A percentile compares a stretch with the other conserved stretches of the same genome.
These are phyloP conservation scores for Agonopterix subpropinquella DNA, from an alignment of 2,888 invertebrate genomes.

Conservation along the genomic window DNA sequence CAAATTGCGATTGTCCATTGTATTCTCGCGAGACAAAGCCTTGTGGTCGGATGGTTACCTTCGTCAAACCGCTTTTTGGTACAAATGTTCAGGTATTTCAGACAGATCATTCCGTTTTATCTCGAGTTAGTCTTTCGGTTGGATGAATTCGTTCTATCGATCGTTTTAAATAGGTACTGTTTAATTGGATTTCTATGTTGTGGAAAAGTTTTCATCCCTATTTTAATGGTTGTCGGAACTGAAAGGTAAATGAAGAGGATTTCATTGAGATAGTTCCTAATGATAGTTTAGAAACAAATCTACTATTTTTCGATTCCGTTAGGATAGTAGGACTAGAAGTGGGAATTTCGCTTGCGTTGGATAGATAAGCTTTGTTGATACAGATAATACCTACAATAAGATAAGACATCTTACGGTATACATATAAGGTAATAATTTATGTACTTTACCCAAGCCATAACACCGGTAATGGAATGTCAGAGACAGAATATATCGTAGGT, in stretches of 20 bases:
- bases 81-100: constrained; percentile 56
- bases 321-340: too few relatives aligned
- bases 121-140: constrained; percentile 5
- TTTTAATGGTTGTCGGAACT: too few relatives aligned
- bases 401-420: too few relatives aligned
- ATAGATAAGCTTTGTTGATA: too few relatives aligned
- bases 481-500: neutral
- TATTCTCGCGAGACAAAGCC: constrained; percentile 71
- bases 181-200: too few relatives aligned
- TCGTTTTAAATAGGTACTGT: neutral
- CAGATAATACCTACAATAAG: too few relatives aligned
- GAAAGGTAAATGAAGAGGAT: too few relatives aligned
- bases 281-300: too few relatives aligned
- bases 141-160: neutral
- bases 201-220: too few relatives aligned
- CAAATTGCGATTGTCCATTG: constrained; percentile 69
- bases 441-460: neutral
- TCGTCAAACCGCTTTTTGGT: constrained; percentile 65
- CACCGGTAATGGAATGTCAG: neutral
- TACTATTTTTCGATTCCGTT: too few relatives aligned
- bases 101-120: constrained; percentile 40
- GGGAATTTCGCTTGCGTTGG: too few relatives aligned
- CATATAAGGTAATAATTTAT: neutral
- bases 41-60: constrained; percentile 60
- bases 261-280: too few relatives aligned